A percentile compares a stretch with the other conserved stretches of the same genome.
Conservation (phyloP, 2,797 vertebrate species). For the Alfaro cultratus region DNA sequence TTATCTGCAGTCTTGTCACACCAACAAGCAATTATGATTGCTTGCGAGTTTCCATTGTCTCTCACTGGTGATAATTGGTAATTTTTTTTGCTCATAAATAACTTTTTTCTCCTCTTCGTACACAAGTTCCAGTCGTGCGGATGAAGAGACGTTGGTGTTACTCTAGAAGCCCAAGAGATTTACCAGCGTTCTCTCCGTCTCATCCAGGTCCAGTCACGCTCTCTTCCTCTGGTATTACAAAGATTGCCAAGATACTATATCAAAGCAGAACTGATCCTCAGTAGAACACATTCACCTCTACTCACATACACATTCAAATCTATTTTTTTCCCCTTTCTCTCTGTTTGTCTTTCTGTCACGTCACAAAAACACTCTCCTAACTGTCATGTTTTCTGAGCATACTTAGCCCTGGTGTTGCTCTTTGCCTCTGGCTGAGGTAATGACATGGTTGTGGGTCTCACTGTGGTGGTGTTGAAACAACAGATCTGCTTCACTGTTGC, state of each 20-base stretch:
- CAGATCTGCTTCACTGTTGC: slow-evolving; percentile 39
- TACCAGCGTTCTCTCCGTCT: slow-evolving; percentile 45
- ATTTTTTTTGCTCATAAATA: slow-evolving; percentile 66
- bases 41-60: slow-evolving; percentile 69
- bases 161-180: slow-evolving; percentile 37
- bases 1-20: slow-evolving; percentile 74
- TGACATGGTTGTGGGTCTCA: slow-evolving; percentile 60
- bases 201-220: slow-evolving; percentile 67
- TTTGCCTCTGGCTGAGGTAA: slow-evolving; percentile 49
- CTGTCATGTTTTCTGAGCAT: slow-evolving; percentile 25
- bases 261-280: slow-evolving; percentile 39
- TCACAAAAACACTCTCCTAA: slow-evolving; percentile 32
- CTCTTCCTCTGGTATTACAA: slow-evolving; percentile 68
- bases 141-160: slow-evolving; percentile 36
- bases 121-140: slow-evolving; percentile 32
- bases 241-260: slow-evolving; percentile 54
- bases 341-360: slow-evolving; percentile 46
- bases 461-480: slow-evolving; percentile 50
- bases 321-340: slow-evolving; percentile 3
- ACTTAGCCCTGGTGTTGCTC: slow-evolving; percentile 40
- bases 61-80: slow-evolving; percentile 65
- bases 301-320: slow-evolving; percentile 32
- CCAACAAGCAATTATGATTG: slow-evolving; percentile 71
- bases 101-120: slow-evolving; percentile 10
- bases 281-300: slow-evolving; percentile 35